phyloP scores from a whole-genome alignment of 2,113 vertebrate genomes.

The Phoenicopterus ruber region DNA sequence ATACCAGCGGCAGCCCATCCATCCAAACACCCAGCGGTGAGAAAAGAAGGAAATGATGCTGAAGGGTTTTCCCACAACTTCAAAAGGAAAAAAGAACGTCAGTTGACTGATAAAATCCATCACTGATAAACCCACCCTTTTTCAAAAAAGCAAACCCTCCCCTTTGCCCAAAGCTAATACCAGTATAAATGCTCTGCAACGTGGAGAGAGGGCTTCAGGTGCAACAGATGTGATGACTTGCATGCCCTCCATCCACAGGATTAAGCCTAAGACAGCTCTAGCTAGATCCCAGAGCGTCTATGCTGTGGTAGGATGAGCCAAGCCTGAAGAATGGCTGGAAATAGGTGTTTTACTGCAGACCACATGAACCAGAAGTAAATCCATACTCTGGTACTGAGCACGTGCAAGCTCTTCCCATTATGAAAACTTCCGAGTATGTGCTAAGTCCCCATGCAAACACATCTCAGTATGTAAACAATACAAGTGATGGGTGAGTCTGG shows the following conservation, averaged over 20 bases:
- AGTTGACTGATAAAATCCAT: neutral
- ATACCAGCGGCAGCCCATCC: slow-evolving; percentile 89
- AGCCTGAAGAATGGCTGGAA: neutral
- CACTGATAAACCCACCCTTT: neutral
- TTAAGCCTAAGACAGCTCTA: neutral
- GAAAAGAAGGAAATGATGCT: slow-evolving; percentile 89
- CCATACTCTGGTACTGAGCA: accelerated
- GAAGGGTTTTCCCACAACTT: slow-evolving; percentile 92
- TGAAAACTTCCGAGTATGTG: neutral
- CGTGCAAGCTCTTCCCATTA: neutral
- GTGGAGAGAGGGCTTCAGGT: neutral
- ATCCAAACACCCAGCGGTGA: slow-evolving; percentile 94
- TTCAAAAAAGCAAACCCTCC: neutral
- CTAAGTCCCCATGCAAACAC: neutral
- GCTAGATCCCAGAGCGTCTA: neutral
- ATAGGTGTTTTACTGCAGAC: neutral
- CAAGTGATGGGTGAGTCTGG: accelerated
- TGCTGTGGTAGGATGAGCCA: neutral
- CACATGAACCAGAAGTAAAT: neutral
- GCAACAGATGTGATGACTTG: neutral
- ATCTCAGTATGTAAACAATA: neutral
- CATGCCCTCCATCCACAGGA: neutral
- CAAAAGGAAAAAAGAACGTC: neutral
- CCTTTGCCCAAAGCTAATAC: neutral
- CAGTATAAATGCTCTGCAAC: accelerated